A percentile compares a stretch with the other conserved stretches of the same genome.
phyloP scores from a whole-genome alignment of 2,888 invertebrate species.

The Lithophane semibrunnea region DNA sequence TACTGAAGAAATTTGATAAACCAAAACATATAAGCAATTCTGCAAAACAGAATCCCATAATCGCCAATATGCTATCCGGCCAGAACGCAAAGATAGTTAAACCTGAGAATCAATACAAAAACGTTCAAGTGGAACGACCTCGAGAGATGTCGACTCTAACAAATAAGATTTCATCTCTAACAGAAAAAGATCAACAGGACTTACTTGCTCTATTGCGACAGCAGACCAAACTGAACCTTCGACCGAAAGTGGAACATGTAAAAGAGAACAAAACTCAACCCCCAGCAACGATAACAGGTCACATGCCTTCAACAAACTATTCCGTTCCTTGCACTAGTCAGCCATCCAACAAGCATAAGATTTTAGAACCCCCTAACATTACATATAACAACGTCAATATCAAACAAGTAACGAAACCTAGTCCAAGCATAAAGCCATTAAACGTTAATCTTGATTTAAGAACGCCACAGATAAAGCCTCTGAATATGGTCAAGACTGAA shows the following conservation, averaged over 20 bases:
- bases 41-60: constrained; percentile 46
- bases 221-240: constrained; percentile 70
- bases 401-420: constrained; percentile 46
- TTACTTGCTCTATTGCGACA: constrained; percentile 77
- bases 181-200: constrained; percentile 81
- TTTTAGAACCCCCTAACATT: constrained; percentile 29
- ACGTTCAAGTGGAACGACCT: constrained; percentile 25
- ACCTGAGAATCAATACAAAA: constrained; percentile 27
- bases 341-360: constrained; percentile 38
- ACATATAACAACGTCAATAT: constrained; percentile 31
- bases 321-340: constrained; percentile 47
- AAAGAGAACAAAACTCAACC: constrained; percentile 37
- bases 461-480: constrained; percentile 45
- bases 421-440: constrained; percentile 38
- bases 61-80: constrained; percentile 37
- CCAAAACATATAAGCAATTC: constrained; percentile 9
- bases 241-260: constrained; percentile 28
- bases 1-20: constrained; percentile 40
- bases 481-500: constrained; percentile 62
- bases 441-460: constrained; percentile 34
- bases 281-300: constrained; percentile 33
- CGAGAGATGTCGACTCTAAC: constrained; percentile 6
- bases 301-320: constrained; percentile 19
- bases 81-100: constrained; percentile 15
- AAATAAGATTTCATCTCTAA: constrained; percentile 59